Percentiles rank a stretch among this genome's conserved stretches.
Conservation (phyloP, 2,113 vertebrate species). For the Lethenteron reissneri region DNA sequence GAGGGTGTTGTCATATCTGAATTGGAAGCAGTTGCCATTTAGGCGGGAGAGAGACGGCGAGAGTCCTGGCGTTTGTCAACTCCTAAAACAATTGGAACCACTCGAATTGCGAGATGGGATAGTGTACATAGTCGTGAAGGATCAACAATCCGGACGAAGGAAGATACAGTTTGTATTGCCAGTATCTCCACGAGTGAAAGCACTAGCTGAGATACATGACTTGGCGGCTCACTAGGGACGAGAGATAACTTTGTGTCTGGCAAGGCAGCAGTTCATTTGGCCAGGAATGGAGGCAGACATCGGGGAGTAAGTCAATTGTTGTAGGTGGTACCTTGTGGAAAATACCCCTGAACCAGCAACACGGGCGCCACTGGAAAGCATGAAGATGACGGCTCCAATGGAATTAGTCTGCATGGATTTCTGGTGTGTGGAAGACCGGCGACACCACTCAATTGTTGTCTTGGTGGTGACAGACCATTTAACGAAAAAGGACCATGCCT, state of each 20-base stretch:
- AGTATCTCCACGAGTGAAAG: no score
- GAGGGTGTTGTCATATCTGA: no score
- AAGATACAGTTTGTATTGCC: no score
- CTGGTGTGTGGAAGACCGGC: background rate
- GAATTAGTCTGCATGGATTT: slow-evolving; percentile 9
- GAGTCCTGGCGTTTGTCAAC: no score
- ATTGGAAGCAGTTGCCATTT: no score
- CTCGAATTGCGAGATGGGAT: no score
- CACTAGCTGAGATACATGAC: no score
- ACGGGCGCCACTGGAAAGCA: slow-evolving; percentile 8
- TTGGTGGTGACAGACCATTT: slow-evolving; percentile 6
- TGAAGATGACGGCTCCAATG: slow-evolving; percentile 8
- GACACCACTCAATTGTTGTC: background rate
- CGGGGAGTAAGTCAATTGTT: slow-evolving; percentile 5
- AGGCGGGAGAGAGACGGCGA: no score
- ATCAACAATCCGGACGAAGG: no score
- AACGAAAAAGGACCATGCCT: background rate
- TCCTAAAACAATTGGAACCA: no score
- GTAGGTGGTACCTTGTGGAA: slow-evolving; percentile 8
- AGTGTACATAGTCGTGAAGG: no score
- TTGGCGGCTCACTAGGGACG: background rate
- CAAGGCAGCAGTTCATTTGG: slow-evolving; percentile 14
- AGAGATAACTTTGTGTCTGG: slow-evolving; percentile 8
- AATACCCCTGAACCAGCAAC: slow-evolving; percentile 11
- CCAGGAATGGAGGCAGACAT: slow-evolving; percentile 9